These are phyloP conservation scores for Napeogenes inachia DNA, from an alignment of 2,888 invertebrate genomes.

Conservation along the genomic window DNA sequence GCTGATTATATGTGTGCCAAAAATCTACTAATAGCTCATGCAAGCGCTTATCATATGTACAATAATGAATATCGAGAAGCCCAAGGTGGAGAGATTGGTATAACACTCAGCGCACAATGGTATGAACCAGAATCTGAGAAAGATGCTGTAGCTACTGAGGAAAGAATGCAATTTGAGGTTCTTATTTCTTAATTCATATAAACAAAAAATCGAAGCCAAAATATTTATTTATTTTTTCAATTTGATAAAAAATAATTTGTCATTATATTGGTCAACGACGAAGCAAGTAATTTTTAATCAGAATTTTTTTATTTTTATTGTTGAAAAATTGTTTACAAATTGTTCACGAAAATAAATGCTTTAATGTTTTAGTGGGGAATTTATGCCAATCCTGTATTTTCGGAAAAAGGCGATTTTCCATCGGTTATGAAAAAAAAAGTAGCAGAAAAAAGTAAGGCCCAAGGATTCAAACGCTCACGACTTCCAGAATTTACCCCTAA, in stretches of 20 bases:
- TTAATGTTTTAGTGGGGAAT: constrained; percentile 54
- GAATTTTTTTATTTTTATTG: no score
- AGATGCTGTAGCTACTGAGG: constrained; percentile 58
- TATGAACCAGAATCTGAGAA: constrained; percentile 63
- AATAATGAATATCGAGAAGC: constrained; percentile 45
- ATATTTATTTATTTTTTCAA: no score
- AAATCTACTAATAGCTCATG: constrained; percentile 74
- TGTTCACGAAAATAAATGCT: not conserved
- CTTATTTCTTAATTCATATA: not conserved
- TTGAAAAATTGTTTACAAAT: no score
- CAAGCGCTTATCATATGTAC: constrained; percentile 57
- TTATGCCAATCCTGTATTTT: constrained; percentile 78
- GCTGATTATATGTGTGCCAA: constrained; percentile 69
- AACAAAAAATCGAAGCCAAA: not conserved
- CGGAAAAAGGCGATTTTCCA: constrained; percentile 77
- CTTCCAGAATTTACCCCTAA: constrained; percentile 59
- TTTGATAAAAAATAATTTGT: no score
- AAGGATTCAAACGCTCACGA: constrained; percentile 56
- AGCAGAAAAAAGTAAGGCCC: constrained; percentile 65
- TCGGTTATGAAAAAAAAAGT: constrained; percentile 74
- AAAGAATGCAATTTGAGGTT: constrained; percentile 48
- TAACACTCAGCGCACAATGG: constrained; percentile 75
- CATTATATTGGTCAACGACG: no score
- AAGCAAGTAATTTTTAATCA: no score
- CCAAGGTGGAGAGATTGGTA: constrained; percentile 57